Evolutionary conservation across 2,888 invertebrate species (phyloP).

Genomic region (Poecilus cupreus): DNA sequence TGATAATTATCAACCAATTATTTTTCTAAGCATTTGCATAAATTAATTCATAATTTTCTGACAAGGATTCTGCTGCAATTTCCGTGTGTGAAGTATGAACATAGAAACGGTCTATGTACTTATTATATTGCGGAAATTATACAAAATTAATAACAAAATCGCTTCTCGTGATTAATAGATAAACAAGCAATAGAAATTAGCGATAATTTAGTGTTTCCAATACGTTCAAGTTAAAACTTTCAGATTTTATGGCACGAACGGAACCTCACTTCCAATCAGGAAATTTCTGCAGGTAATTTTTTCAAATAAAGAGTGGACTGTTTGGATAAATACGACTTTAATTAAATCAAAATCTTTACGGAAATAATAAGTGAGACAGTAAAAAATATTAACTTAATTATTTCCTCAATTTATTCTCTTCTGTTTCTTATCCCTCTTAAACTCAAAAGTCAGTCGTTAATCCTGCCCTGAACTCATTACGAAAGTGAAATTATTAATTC

Average conservation of each 20-base stretch:
- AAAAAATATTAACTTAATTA: too few species aligned
- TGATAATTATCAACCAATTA: background rate
- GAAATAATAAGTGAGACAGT: too few species aligned
- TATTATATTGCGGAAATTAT: background rate
- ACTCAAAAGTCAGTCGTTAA: too few species aligned
- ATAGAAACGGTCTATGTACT: background rate
- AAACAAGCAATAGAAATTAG: background rate
- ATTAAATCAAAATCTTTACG: too few species aligned
- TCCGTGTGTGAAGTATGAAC: background rate
- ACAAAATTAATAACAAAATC: background rate
- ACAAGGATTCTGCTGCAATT: conserved; percentile 15
- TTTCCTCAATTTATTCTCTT: too few species aligned
- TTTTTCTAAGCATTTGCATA: conserved; percentile 2
- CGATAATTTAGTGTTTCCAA: background rate
- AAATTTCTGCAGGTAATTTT: too few species aligned
- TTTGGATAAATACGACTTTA: too few species aligned
- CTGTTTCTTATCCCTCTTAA: too few species aligned
- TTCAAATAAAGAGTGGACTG: too few species aligned
- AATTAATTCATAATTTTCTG: conserved; percentile 1
- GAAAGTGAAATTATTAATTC: conserved; percentile 12
- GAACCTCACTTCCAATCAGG: too few species aligned
- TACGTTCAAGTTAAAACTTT: background rate
- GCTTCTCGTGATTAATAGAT: background rate
- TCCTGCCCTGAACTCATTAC: background rate
- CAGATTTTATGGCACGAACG: too few species aligned